Conservation (phyloP, 2,113 vertebrate species). For the Cettia cetti region DNA sequence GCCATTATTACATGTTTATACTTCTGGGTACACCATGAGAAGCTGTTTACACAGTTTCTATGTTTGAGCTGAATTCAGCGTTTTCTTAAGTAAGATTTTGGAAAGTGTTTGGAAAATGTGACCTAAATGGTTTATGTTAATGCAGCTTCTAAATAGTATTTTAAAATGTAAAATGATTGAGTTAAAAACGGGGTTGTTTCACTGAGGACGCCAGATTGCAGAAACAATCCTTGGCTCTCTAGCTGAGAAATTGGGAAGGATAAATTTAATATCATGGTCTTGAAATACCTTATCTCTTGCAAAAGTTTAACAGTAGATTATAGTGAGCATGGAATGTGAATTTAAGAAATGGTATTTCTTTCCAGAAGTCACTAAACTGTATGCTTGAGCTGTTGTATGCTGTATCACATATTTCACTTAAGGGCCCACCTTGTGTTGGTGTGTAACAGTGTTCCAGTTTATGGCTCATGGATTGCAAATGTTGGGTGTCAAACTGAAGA, state of each 20-base stretch:
- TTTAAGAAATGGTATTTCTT: background rate
- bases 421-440: background rate
- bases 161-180: background rate
- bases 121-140: conserved; percentile 1
- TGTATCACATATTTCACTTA: background rate
- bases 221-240: background rate
- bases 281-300: background rate
- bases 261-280: background rate
- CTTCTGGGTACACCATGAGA: background rate
- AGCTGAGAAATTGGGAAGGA: background rate
- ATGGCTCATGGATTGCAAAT: background rate
- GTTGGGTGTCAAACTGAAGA: background rate
- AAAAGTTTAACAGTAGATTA: background rate
- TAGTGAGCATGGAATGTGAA: background rate
- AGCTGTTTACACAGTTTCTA: background rate
- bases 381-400: background rate
- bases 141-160: background rate
- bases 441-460: background rate
- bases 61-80: background rate
- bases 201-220: background rate
- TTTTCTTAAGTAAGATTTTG: background rate
- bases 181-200: background rate
- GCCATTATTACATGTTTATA: background rate
- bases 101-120: background rate
- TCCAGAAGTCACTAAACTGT: background rate